Evolutionary conservation across 1,140 invertebrate genomes (phyloP).

Genomic region (Lucilia cuprina): DNA sequence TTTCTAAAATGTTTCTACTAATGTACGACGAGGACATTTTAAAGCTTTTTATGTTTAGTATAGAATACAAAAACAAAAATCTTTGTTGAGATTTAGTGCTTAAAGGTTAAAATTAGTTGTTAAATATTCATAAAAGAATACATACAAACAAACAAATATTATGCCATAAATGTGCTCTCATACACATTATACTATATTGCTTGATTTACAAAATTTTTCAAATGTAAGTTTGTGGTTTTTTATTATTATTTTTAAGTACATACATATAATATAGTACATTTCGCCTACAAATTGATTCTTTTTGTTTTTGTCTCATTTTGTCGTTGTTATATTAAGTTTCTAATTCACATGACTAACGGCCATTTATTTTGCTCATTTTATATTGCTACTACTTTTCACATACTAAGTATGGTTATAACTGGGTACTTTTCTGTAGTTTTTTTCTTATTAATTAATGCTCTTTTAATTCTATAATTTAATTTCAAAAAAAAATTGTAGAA

Average conservation of each 20-base stretch:
- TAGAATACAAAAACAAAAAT: not conserved
- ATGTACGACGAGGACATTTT: not conserved
- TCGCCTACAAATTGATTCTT: too few species aligned
- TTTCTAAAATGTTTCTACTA: not conserved
- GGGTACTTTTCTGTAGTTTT: not conserved
- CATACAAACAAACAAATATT: not conserved
- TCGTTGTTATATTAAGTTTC: too few species aligned
- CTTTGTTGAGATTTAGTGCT: not conserved
- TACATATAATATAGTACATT: too few species aligned
- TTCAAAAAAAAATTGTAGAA: not conserved
- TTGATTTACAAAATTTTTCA: not conserved
- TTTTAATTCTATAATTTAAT: not conserved
- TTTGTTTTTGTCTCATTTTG: too few species aligned
- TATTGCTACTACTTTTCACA: not conserved
- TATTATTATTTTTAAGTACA: too few species aligned
- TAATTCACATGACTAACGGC: not conserved
- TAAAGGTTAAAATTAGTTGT: conserved; percentile 2
- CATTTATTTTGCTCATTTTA: not conserved
- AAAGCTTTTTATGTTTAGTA: not conserved
- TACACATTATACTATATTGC: not conserved
- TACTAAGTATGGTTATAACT: not conserved
- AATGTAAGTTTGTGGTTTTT: too few species aligned
- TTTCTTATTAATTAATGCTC: not conserved
- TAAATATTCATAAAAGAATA: not conserved
- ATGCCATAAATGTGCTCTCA: not conserved